Evolutionary conservation across 2,797 vertebrate genomes (phyloP).

Genomic region (Acanthurus leucopareius): DNA sequence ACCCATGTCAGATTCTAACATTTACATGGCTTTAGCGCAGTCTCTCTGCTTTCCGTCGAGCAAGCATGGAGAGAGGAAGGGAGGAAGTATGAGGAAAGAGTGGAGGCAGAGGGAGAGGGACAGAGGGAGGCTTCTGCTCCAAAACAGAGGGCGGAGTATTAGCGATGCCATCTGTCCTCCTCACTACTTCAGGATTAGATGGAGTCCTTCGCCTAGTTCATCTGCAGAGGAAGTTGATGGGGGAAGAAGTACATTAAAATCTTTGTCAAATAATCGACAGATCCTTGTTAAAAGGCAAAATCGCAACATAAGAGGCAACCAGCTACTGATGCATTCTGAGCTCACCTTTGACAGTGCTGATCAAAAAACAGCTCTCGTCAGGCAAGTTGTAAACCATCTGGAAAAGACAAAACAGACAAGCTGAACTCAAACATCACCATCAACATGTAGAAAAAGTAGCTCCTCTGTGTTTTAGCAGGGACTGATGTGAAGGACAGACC

Average conservation of each 20-base stretch:
- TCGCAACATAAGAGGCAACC: not conserved
- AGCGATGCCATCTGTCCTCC: constrained; percentile 73
- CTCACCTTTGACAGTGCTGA: constrained; percentile 94
- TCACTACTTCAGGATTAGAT: constrained; percentile 82
- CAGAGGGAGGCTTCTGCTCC: constrained; percentile 77
- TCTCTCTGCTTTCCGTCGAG: constrained; percentile 74
- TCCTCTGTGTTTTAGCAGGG: not conserved
- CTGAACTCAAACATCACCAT: not conserved
- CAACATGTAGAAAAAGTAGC: not conserved
- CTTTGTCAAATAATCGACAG: not conserved
- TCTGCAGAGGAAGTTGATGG: constrained; percentile 76
- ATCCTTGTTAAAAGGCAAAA: not conserved
- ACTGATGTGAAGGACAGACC: not conserved
- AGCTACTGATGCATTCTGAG: not conserved
- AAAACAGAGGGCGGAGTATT: constrained; percentile 80
- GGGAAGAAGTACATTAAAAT: constrained; percentile 29
- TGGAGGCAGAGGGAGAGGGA: constrained; percentile 71
- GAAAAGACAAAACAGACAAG: constrained; percentile 9
- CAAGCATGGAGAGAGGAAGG: constrained; percentile 63
- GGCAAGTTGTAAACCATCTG: constrained; percentile 97
- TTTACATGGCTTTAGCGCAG: constrained; percentile 85
- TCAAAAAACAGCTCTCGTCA: constrained; percentile 95
- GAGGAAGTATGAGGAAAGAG: constrained; percentile 70
- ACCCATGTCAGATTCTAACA: constrained; percentile 92
- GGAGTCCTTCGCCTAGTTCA: constrained; percentile 92